phyloP scores from a whole-genome alignment of 2,113 vertebrate genomes.

The Hipposideros armiger region DNA sequence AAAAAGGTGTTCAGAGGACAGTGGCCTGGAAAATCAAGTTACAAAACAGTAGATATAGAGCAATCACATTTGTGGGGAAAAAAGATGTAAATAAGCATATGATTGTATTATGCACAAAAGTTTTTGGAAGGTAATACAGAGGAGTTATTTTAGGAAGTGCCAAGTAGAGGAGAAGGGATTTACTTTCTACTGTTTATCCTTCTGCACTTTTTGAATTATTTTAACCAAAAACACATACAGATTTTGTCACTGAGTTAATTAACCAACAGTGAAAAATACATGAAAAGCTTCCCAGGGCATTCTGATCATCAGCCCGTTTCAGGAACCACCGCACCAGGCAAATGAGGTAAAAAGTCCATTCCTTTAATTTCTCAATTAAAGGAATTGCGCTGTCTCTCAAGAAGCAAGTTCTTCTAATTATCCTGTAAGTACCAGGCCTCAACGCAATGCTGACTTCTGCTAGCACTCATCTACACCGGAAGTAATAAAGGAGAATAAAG shows the following conservation, averaged over 20 bases:
- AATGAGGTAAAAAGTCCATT: constrained; percentile 67
- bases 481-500: constrained; percentile 21
- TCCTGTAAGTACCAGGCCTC: neutral
- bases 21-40: neutral
- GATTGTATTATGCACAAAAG: neutral
- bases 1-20: neutral
- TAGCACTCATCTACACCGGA: neutral
- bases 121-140: neutral
- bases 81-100: neutral
- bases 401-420: constrained; percentile 59
- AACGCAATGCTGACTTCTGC: neutral
- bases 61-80: neutral
- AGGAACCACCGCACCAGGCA: constrained; percentile 30
- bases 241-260: constrained; percentile 51
- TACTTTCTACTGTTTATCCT: neutral
- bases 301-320: constrained; percentile 40
- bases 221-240: neutral
- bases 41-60: neutral
- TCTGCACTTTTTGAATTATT: constrained; percentile 23
- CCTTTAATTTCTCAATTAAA: constrained; percentile 67
- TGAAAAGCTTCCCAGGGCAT: neutral
- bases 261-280: constrained; percentile 38
- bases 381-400: constrained; percentile 53
- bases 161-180: neutral
- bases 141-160: neutral